phyloP scores from a whole-genome alignment of 2,113 vertebrate genomes.

The Fregata magnificens region DNA sequence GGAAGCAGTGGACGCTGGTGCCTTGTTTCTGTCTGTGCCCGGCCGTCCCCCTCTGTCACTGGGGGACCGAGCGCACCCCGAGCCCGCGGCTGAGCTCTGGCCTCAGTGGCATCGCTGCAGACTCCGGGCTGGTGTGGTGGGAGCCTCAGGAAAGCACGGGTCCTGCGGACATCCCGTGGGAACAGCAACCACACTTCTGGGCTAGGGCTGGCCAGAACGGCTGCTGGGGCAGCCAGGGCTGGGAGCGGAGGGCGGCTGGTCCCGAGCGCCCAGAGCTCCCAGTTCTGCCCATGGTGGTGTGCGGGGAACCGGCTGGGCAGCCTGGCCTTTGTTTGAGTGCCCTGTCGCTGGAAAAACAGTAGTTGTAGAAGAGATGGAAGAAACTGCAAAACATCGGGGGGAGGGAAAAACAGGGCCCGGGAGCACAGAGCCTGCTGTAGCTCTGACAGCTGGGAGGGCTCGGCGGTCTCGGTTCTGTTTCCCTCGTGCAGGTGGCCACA shows the following conservation, averaged over 20 bases:
- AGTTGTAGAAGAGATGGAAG: background rate
- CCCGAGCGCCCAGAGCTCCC: background rate
- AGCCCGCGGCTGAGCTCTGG: background rate
- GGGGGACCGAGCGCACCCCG: rapidly evolving
- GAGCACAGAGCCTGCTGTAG: rapidly evolving
- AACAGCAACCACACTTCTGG: background rate
- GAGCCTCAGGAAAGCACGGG: rapidly evolving
- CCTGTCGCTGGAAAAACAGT: background rate
- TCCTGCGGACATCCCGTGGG: rapidly evolving
- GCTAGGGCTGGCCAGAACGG: background rate
- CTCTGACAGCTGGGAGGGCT: background rate
- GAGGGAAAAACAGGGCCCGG: background rate
- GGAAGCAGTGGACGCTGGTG: background rate
- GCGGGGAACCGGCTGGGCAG: background rate
- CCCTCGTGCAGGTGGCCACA: background rate
- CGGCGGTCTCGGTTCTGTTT: background rate
- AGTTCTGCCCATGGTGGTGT: background rate
- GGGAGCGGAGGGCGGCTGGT: background rate
- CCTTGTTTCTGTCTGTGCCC: background rate
- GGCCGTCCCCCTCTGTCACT: background rate
- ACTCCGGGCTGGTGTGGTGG: background rate
- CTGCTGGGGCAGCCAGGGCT: background rate
- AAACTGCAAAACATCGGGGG: background rate
- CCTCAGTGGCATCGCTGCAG: background rate
- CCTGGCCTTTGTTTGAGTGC: background rate